Conservation (phyloP, 2,888 invertebrate genomes). For the Scrobipalpa atriplicella region DNA sequence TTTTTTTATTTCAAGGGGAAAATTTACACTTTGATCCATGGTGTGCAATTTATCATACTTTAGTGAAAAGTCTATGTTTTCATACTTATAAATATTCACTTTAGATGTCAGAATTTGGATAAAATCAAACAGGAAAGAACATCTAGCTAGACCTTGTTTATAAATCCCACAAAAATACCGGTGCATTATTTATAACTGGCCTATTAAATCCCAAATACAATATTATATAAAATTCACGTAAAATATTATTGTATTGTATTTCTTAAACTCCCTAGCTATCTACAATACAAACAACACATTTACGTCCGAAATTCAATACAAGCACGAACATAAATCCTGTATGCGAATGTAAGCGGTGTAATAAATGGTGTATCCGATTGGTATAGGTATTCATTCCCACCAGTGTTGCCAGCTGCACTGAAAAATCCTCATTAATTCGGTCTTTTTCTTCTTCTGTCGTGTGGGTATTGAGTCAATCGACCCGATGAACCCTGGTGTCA, state of each 20-base stretch:
- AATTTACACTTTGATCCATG: not conserved
- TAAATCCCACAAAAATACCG: not conserved
- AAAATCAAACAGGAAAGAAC: too few species aligned
- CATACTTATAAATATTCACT: too few species aligned
- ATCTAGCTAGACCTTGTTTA: not conserved
- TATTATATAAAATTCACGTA: slow-evolving; percentile 8
- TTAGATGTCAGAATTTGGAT: too few species aligned
- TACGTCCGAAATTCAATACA: slow-evolving; percentile 60
- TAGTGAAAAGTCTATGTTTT: not conserved
- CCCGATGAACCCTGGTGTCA: too few species aligned
- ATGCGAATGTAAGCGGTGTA: slow-evolving; percentile 47
- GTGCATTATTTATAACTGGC: not conserved
- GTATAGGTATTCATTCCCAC: slow-evolving; percentile 55
- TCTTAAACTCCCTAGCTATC: slow-evolving; percentile 26
- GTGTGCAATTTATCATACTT: not conserved
- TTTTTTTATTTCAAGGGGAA: not conserved
- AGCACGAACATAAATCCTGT: slow-evolving; percentile 54
- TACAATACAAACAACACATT: slow-evolving; percentile 38
- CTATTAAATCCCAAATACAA: not conserved
- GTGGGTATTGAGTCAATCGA: too few species aligned
- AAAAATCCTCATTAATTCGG: too few species aligned
- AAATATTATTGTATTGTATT: slow-evolving; percentile 21
- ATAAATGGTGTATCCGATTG: slow-evolving; percentile 60
- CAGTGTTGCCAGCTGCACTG: too few species aligned
- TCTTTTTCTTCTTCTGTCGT: too few species aligned